These are phyloP conservation scores for Dicaeum eximium DNA, from an alignment of 2,113 vertebrate genomes.

Conservation along the genomic window DNA sequence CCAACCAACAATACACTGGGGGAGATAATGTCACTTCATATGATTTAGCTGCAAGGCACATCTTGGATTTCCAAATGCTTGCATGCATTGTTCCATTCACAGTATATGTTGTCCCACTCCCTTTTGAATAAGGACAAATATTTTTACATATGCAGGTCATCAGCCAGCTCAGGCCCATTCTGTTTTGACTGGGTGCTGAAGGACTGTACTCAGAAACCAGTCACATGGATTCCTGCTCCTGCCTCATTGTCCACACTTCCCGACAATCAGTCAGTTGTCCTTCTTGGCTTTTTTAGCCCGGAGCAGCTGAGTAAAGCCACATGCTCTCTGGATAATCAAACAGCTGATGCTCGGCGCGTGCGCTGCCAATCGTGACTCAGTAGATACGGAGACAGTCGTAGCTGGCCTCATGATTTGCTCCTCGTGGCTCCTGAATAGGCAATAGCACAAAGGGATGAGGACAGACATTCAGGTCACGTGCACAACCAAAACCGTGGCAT, in stretches of 20 bases:
- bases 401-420: slow-evolving; percentile 29
- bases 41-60: slow-evolving; percentile 48
- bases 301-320: slow-evolving; percentile 59
- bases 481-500: not conserved
- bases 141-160: slow-evolving; percentile 53
- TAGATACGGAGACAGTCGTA: slow-evolving; percentile 45
- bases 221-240: slow-evolving; percentile 50
- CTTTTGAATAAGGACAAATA: slow-evolving; percentile 48
- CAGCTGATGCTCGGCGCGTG: slow-evolving; percentile 28
- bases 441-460: slow-evolving; percentile 23
- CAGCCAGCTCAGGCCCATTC: slow-evolving; percentile 20
- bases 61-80: slow-evolving; percentile 38
- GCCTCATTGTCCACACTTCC: not conserved
- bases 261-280: slow-evolving; percentile 52
- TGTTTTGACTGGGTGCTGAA: slow-evolving; percentile 49
- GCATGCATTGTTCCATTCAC: slow-evolving; percentile 35
- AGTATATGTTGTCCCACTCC: slow-evolving; percentile 1
- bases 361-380: slow-evolving; percentile 29
- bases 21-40: slow-evolving; percentile 20
- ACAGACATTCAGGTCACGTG: not conserved
- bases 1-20: not conserved
- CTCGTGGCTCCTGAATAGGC: slow-evolving; percentile 43
- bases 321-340: slow-evolving; percentile 52
- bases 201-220: slow-evolving; percentile 23
- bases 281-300: not conserved